A percentile compares a stretch with the other conserved stretches of the same genome.
Conservation (phyloP, 2,888 invertebrate species). For the Sinelater perroti region DNA sequence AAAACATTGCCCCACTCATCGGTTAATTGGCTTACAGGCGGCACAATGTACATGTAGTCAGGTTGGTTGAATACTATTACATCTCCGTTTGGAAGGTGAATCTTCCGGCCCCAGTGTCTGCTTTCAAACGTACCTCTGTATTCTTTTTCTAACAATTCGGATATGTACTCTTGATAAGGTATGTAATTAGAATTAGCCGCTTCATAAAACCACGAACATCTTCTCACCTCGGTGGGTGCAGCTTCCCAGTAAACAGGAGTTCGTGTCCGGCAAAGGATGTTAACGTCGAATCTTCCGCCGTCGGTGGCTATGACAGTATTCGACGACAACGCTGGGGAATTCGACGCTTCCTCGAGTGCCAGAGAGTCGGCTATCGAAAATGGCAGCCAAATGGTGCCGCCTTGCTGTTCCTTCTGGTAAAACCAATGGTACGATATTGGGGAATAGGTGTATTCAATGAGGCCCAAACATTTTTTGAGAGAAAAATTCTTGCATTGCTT, state of each 20-base stretch:
- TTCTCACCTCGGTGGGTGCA: slow-evolving; percentile 76
- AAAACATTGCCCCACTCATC: not conserved
- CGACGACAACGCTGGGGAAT: not conserved
- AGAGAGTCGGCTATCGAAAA: slow-evolving; percentile 85
- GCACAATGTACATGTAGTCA: slow-evolving; percentile 83
- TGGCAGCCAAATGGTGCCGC: slow-evolving; percentile 77
- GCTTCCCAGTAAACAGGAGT: slow-evolving; percentile 88
- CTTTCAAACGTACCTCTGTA: slow-evolving; percentile 79
- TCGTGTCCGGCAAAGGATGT: slow-evolving; percentile 74
- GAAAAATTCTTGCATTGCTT: not conserved
- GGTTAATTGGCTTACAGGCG: slow-evolving; percentile 56
- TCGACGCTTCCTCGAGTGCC: slow-evolving; percentile 73
- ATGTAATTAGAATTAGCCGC: slow-evolving; percentile 80
- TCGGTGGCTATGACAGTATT: slow-evolving; percentile 73
- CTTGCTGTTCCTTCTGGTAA: slow-evolving; percentile 70
- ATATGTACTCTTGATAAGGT: slow-evolving; percentile 87
- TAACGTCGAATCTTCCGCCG: slow-evolving; percentile 92
- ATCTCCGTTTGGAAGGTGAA: slow-evolving; percentile 82
- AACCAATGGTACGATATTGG: slow-evolving; percentile 85
- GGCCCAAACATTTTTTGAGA: not conserved
- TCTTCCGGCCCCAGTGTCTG: slow-evolving; percentile 84
- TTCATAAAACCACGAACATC: slow-evolving; percentile 96
- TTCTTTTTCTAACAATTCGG: slow-evolving; percentile 83
- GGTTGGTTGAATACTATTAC: slow-evolving; percentile 88
- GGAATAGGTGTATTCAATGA: slow-evolving; percentile 1